Evolutionary conservation across 2,888 invertebrate species (phyloP), one percentile per base, ranked within the genome.

Genomic region (Operophtera brumata): DNA sequence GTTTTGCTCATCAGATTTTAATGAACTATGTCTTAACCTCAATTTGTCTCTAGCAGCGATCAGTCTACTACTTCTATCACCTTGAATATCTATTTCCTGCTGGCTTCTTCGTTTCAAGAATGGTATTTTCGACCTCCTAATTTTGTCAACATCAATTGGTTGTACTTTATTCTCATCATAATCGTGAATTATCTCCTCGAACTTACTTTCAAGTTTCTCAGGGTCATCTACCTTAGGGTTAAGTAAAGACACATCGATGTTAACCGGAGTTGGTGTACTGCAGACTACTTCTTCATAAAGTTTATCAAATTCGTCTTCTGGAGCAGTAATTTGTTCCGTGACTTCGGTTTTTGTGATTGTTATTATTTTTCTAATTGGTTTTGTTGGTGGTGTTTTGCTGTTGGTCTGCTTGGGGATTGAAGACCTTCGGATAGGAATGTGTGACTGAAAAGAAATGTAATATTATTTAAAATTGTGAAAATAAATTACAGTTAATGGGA

Each of bases 251-350:
- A 69, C 69, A 32, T 78, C 70, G 3, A 73, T 50, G 12, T 54
- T 32, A 1, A 50, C 10, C 43, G 62, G 58, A 20, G 61, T 52
- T 11, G 66, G 57, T 50, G 58, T 51, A 12, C 42, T 43, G 12
- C 32, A 74, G 1, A 78, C 69, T 3, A 84, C 76, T 72, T 86
- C 82, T 51, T 83, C 82, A 47, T 82, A 89, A 28, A 89, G 66
- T 69, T 82, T 86, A 5, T 89, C 87, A 41, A 89, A 89, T 62
- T 86, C 87, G 1, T 87, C 86, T 4, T 84, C 84, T 0, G 75
- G 47, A 55, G 55, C 51, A 12, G 41, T 47, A 7, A 44, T 36
- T 47, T 57, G 43, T 48, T 63, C 50, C 41, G 48, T 77, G 46
- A 52, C 64, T 72, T 61, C 11, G 59, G 25, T 56, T 47, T 52